Evolutionary conservation across 2,797 vertebrate species (phyloP).

Genomic region (Poeciliopsis paucimaculata): DNA sequence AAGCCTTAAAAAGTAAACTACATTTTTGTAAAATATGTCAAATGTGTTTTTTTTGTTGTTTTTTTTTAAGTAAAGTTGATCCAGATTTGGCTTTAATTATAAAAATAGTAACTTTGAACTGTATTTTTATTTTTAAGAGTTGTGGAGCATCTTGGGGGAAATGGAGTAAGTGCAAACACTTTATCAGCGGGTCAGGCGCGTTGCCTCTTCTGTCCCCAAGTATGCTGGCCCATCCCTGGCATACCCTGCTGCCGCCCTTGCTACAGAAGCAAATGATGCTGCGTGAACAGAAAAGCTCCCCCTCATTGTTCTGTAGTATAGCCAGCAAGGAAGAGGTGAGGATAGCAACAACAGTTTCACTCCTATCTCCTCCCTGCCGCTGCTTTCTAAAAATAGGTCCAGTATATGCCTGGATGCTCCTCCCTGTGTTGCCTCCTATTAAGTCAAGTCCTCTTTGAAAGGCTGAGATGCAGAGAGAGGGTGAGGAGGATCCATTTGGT

Average conservation of each 20-base stretch:
- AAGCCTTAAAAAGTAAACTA: too few relatives aligned
- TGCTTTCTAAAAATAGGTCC: constrained; percentile 71
- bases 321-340: constrained; percentile 45
- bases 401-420: constrained; percentile 67
- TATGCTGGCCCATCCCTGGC: constrained; percentile 60
- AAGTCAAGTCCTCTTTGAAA: constrained; percentile 72
- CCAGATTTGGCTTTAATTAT: neutral
- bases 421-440: constrained; percentile 67
- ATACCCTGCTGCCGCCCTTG: constrained; percentile 49
- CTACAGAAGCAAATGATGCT: constrained; percentile 47
- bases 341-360: constrained; percentile 59
- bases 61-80: neutral
- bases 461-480: constrained; percentile 48
- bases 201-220: constrained; percentile 43
- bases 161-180: neutral
- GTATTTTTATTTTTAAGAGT: neutral
- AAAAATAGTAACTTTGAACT: neutral
- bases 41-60: too few relatives aligned
- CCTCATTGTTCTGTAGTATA: constrained; percentile 32
- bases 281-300: constrained; percentile 49
- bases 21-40: too few relatives aligned
- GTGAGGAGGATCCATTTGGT: constrained; percentile 60
- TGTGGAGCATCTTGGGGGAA: neutral
- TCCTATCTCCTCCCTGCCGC: constrained; percentile 48
- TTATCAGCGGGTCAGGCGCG: constrained; percentile 25